Percentiles rank a stretch among this genome's conserved stretches.
phyloP scores from a whole-genome alignment of 2,797 vertebrate genomes.

The Xenops minutus region DNA sequence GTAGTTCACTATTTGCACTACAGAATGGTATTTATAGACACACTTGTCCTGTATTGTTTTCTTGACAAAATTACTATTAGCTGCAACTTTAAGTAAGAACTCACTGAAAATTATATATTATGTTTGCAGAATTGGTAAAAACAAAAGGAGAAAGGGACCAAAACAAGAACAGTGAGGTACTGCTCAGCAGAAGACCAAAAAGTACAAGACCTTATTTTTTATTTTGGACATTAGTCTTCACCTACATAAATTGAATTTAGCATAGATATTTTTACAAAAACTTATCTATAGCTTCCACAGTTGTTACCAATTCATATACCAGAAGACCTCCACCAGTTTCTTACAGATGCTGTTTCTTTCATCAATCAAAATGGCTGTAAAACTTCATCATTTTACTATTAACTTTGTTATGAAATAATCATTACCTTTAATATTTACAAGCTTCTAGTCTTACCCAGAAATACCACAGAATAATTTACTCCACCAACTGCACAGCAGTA shows the following conservation, averaged over 20 bases:
- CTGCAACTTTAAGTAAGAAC: neutral
- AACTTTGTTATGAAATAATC: neutral
- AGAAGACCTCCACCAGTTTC: neutral
- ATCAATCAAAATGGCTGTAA: neutral
- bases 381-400: neutral
- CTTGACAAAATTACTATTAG: neutral
- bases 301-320: neutral
- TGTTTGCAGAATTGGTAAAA: neutral
- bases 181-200: neutral
- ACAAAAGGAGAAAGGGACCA: neutral
- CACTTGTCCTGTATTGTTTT: neutral
- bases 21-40: fast-evolving
- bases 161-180: neutral
- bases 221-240: neutral
- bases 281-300: neutral
- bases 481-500: neutral
- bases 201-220: neutral
- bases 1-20: neutral
- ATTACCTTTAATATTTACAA: neutral
- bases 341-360: neutral
- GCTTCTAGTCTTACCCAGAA: neutral
- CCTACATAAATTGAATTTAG: neutral
- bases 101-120: neutral
- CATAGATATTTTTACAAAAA: neutral
- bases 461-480: neutral